Conservation (phyloP, 2,797 vertebrate genomes). For the Sebastes reedi region DNA sequence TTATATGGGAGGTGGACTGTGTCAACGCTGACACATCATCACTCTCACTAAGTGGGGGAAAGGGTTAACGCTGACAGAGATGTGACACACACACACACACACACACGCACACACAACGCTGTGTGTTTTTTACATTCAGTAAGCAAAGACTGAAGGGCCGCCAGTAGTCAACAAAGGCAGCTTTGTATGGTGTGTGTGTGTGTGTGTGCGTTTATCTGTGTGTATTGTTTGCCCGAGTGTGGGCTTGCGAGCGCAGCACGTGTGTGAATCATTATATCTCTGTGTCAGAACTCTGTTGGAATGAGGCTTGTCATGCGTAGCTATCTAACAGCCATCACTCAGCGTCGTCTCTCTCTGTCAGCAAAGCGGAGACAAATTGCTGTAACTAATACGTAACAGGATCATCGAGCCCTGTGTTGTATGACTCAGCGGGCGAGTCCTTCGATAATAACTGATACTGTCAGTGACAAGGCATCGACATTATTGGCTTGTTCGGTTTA, state of each 20-base stretch:
- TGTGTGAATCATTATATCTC: slow-evolving; percentile 78
- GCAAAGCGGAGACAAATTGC: slow-evolving; percentile 68
- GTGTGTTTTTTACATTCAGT: slow-evolving; percentile 72
- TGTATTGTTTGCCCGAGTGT: slow-evolving; percentile 70
- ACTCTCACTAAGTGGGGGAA: slow-evolving; percentile 35
- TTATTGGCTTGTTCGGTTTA: slow-evolving; percentile 47
- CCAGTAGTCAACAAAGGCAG: slow-evolving; percentile 78
- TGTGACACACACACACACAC: slow-evolving; percentile 54
- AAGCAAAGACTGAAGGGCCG: slow-evolving; percentile 61
- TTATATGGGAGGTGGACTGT: slow-evolving; percentile 8
- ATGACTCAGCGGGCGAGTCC: slow-evolving; percentile 54
- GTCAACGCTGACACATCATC: slow-evolving; percentile 51
- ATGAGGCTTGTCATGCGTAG: slow-evolving; percentile 67
- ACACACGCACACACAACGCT: slow-evolving; percentile 26
- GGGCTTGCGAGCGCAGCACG: slow-evolving; percentile 73
- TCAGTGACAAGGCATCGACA: slow-evolving; percentile 54
- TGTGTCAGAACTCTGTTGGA: slow-evolving; percentile 70
- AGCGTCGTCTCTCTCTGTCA: slow-evolving; percentile 62
- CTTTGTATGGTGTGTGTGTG: slow-evolving; percentile 69
- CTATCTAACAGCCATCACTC: slow-evolving; percentile 70
- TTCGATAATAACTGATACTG: slow-evolving; percentile 35
- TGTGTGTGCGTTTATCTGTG: slow-evolving; percentile 3
- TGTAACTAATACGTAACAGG: slow-evolving; percentile 73
- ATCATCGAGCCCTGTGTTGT: slow-evolving; percentile 31
- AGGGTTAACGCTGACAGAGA: slow-evolving; percentile 61